These are phyloP conservation scores for Tyria jacobaeae DNA, from an alignment of 2,888 invertebrate species.

Conservation along the genomic window DNA sequence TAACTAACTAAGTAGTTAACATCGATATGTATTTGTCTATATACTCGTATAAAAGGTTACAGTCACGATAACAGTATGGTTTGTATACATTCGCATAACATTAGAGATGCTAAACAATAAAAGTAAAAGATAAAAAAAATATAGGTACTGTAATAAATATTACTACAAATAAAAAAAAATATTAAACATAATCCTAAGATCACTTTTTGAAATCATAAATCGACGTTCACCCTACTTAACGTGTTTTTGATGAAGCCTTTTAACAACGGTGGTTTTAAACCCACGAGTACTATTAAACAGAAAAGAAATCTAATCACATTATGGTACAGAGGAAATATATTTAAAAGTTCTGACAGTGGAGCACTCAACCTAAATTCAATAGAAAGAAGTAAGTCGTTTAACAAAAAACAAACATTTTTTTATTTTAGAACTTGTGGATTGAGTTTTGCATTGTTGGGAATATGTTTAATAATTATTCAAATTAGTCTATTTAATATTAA, in stretches of 20 bases:
- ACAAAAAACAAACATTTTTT: slow-evolving; percentile 61
- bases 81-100: too few species aligned
- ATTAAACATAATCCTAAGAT: not conserved
- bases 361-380: slow-evolving; percentile 55
- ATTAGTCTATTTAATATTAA: not conserved
- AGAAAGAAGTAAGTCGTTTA: slow-evolving; percentile 50
- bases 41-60: too few species aligned
- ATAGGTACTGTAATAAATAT: too few species aligned
- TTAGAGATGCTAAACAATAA: too few species aligned
- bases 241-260: slow-evolving; percentile 31
- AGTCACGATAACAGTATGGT: too few species aligned
- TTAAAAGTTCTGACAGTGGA: slow-evolving; percentile 48
- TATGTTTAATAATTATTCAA: not conserved
- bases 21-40: too few species aligned
- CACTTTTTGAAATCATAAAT: not conserved
- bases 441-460: slow-evolving; percentile 46
- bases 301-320: slow-evolving; percentile 47
- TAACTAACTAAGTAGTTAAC: too few species aligned
- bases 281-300: slow-evolving; percentile 30
- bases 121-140: too few species aligned
- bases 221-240: not conserved
- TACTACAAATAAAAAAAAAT: too few species aligned
- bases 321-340: slow-evolving; percentile 31
- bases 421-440: slow-evolving; percentile 52
- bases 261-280: too few species aligned